Conservation (phyloP, 2,113 vertebrate species). For the Hippocampus zosterae region DNA sequence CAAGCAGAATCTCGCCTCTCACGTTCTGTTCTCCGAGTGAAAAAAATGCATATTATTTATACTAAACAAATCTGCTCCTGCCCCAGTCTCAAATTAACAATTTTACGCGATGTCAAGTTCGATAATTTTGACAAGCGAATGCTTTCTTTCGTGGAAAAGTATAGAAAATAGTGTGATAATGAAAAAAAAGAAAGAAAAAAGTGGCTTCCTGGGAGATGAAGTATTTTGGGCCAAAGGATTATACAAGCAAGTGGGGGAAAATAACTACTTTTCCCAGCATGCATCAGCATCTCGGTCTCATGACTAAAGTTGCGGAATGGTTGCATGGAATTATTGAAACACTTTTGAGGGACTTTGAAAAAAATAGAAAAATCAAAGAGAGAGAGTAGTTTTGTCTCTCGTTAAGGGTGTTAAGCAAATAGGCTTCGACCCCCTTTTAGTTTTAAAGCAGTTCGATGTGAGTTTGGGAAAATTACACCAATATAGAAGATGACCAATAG, state of each 20-base stretch:
- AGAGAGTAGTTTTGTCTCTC: background rate
- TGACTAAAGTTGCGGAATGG: background rate
- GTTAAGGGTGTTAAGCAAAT: background rate
- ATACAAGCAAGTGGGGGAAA: no score
- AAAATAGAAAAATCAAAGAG: no score
- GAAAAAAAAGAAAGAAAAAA: constrained; percentile 10
- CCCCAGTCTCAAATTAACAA: background rate
- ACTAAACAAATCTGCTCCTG: background rate
- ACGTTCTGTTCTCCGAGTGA: background rate
- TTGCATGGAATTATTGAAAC: background rate
- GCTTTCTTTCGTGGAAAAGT: constrained; percentile 35
- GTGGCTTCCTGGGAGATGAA: constrained; percentile 50
- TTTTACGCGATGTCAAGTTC: background rate
- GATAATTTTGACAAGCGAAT: constrained; percentile 29
- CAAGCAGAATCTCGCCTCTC: constrained; percentile 8
- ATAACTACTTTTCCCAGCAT: background rate
- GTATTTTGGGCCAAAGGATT: constrained; percentile 24
- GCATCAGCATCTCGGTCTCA: background rate
- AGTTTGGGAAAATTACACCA: background rate
- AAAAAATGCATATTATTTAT: background rate
- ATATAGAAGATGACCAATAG: constrained; percentile 4
- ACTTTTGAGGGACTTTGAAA: no score
- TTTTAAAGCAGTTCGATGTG: background rate
- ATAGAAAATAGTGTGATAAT: constrained; percentile 33
- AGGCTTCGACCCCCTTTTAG: background rate